Conservation (phyloP, 2,113 vertebrate species). For the Callithrix jacchus region DNA sequence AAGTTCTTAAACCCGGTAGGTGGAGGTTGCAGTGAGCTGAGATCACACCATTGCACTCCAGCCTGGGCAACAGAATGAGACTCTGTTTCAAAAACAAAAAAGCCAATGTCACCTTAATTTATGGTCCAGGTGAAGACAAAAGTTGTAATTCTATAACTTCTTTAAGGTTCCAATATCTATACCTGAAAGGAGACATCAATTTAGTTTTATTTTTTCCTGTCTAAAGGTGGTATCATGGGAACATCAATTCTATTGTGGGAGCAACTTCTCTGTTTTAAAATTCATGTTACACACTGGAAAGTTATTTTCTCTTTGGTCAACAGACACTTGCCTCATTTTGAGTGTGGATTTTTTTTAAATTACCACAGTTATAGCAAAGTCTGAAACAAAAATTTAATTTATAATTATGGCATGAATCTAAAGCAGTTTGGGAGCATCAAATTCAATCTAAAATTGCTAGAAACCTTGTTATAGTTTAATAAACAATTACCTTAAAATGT, state of each 20-base stretch:
- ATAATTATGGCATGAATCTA: constrained; percentile 27
- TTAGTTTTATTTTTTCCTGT: too few species aligned
- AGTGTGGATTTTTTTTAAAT: too few species aligned
- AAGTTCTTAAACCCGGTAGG: too few species aligned
- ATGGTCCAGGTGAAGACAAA: neutral
- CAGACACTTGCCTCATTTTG: neutral
- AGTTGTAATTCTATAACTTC: neutral
- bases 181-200: neutral
- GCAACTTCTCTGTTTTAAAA: neutral
- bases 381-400: constrained; percentile 43
- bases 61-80: too few species aligned
- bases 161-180: neutral
- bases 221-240: neutral
- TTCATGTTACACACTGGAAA: neutral
- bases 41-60: too few species aligned
- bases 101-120: neutral
- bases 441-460: constrained; percentile 67
- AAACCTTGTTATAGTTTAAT: constrained; percentile 76
- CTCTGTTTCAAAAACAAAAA: neutral
- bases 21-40: too few species aligned
- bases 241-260: constrained; percentile 13
- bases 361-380: neutral
- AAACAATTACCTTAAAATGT: constrained; percentile 71
- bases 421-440: constrained; percentile 39
- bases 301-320: neutral